These are phyloP conservation scores for Quadriops clusia DNA, from an alignment of 2,888 invertebrate genomes.

Conservation along the genomic window DNA sequence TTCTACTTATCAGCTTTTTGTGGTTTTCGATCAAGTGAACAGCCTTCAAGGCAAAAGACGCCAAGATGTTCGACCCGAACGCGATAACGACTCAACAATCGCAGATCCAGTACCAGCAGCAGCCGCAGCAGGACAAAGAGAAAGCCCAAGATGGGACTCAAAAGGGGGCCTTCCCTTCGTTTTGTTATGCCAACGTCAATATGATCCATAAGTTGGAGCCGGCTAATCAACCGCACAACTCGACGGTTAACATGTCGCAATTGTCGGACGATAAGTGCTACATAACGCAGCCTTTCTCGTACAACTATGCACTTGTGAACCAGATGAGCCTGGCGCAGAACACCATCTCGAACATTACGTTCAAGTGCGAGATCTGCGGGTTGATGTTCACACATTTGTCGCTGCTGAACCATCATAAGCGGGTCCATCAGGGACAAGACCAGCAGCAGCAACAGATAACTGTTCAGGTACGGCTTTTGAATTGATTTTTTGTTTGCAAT, in stretches of 20 bases:
- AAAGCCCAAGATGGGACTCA: constrained; percentile 25
- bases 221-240: constrained; percentile 30
- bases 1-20: too few relatives aligned
- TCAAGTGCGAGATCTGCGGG: constrained; percentile 81
- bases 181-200: constrained; percentile 57
- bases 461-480: too few relatives aligned
- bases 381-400: constrained; percentile 74
- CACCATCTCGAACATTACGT: constrained; percentile 69
- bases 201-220: constrained; percentile 50
- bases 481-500: too few relatives aligned
- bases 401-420: constrained; percentile 74
- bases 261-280: constrained; percentile 60
- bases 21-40: too few relatives aligned
- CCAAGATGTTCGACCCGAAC: constrained; percentile 34
- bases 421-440: constrained; percentile 50
- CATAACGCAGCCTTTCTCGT: constrained; percentile 62
- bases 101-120: constrained; percentile 26
- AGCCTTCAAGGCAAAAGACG: too few relatives aligned
- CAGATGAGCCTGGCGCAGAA: constrained; percentile 75
- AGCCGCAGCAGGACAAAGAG: constrained; percentile 29
- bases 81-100: constrained; percentile 11
- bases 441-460: constrained; percentile 23
- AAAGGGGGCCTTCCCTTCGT: constrained; percentile 51
- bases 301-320: constrained; percentile 71
- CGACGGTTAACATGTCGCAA: constrained; percentile 58